Base-by-base conservation (phyloP, 2,113 vertebrate genomes). In the Noturus placidus region DNA sequence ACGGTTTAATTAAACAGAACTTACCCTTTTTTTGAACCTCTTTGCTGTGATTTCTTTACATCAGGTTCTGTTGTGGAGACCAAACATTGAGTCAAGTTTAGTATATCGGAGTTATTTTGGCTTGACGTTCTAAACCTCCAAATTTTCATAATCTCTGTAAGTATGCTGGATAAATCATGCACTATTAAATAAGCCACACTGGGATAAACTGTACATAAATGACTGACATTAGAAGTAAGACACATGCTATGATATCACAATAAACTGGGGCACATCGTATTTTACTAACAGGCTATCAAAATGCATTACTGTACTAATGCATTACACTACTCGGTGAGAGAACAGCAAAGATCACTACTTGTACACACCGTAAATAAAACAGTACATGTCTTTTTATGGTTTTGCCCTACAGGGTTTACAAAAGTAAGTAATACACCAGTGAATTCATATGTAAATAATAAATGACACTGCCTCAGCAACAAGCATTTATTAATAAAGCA, bases 21-120 rank as follows among this genome's bases (percentile, higher is more conserved):
- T 25, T 82, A 90, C 89, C 30, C 6, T 6, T 90, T 78, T 1
- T 46, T 70, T 30, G n/a, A 57, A 50, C 25, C 70, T 8, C 52
- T 22, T n/a, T 82, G 82, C 42, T 65, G 15, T 33, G 59, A 56
- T 70, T 85, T 27, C 76, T 14, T 83, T 27, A 17, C 30, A 22
- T 87, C 54, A 61, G 46, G 11, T n/a, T 87, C 85, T 88, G 76
- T 35, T 56, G 22, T 38, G 22, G 20, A 35, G 25, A 76, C 14
- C 22, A 52, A 30, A n/a, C 72, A 81, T 17, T 42, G 0, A 57
- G 65, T 15, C 8, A 20, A 79, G 69, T 46, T 65, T 79, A 86
- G 3, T 74, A 27, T n/a, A 76, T 9, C 27, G 1, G 30, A 42
- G 9, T 25, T 42, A 70, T 35, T 35, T 35, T 70, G 2, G 30